phyloP scores from a whole-genome alignment of 2,888 invertebrate species.

The Cryptophagus acutangulus region DNA sequence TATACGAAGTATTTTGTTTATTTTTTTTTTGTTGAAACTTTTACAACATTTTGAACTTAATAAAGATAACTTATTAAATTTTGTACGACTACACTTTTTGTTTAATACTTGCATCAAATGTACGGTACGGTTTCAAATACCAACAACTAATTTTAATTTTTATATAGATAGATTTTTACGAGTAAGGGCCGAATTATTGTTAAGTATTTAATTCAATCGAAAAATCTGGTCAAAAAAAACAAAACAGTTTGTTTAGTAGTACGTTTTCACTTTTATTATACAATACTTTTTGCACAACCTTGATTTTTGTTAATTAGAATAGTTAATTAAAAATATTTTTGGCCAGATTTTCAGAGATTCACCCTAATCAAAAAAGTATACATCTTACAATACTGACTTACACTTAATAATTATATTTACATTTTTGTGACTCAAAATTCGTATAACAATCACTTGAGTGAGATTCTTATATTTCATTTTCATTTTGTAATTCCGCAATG shows the following conservation, averaged over 20 bases:
- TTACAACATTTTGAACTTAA: slow-evolving; percentile 27
- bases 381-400: slow-evolving; percentile 48
- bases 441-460: slow-evolving; percentile 50
- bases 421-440: slow-evolving; percentile 45
- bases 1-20: slow-evolving; percentile 60
- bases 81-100: slow-evolving; percentile 27
- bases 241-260: slow-evolving; percentile 21
- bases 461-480: slow-evolving; percentile 27
- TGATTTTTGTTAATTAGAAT: slow-evolving; percentile 11
- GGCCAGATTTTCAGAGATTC: slow-evolving; percentile 18
- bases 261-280: slow-evolving; percentile 25
- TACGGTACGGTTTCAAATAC: slow-evolving; percentile 30
- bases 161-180: slow-evolving; percentile 28
- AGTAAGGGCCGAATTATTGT: slow-evolving; percentile 24
- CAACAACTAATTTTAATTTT: slow-evolving; percentile 36
- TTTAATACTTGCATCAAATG: slow-evolving; percentile 32
- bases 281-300: slow-evolving; percentile 19
- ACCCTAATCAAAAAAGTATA: slow-evolving; percentile 33
- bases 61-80: slow-evolving; percentile 14
- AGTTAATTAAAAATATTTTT: slow-evolving; percentile 14
- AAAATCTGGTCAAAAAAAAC: too few species aligned
- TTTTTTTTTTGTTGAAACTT: slow-evolving; percentile 22
- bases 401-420: slow-evolving; percentile 40
- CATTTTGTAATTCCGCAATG: slow-evolving; percentile 38
- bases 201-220: slow-evolving; percentile 17